A percentile compares a stretch with the other conserved stretches of the same genome.
Evolutionary conservation across 2,113 vertebrate species (phyloP).

Genomic region (Ophiodon elongatus): DNA sequence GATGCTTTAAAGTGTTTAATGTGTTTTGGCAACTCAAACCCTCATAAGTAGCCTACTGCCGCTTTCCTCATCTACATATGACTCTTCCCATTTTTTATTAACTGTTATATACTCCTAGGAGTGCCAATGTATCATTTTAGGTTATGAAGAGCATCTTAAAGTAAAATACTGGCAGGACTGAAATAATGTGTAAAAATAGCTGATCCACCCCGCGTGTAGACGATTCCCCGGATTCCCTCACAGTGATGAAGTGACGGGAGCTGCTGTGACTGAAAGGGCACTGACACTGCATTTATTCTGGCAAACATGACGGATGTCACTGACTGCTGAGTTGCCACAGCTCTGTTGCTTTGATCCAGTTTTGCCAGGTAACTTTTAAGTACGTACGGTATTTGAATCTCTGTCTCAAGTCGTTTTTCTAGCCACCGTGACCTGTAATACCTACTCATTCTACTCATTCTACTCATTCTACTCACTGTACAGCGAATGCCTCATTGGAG

Average conservation of each 20-base stretch:
- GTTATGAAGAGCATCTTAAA: not conserved
- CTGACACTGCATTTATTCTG: not conserved
- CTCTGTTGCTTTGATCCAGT: not conserved
- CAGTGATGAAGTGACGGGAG: conserved; percentile 7
- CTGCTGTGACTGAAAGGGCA: conserved; percentile 17
- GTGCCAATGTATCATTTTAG: not conserved
- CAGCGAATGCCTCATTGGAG: not conserved
- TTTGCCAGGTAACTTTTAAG: not conserved
- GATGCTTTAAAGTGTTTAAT: conserved; percentile 12
- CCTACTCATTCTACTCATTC: not conserved
- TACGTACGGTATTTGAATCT: not conserved
- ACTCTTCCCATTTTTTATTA: not conserved
- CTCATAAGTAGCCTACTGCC: not conserved
- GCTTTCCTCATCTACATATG: not conserved
- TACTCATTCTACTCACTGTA: not conserved
- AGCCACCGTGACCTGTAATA: too few species aligned
- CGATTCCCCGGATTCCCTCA: not conserved
- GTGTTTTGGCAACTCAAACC: conserved; percentile 29
- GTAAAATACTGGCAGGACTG: not conserved
- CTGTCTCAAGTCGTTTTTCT: too few species aligned
- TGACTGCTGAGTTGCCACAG: not conserved
- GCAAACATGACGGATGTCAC: conserved; percentile 20
- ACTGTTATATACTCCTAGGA: not conserved
- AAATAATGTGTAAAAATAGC: not conserved
- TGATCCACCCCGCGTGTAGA: not conserved